These are phyloP conservation scores for Tauraco erythrolophus DNA, from an alignment of 2,113 vertebrate species.

Conservation along the genomic window DNA sequence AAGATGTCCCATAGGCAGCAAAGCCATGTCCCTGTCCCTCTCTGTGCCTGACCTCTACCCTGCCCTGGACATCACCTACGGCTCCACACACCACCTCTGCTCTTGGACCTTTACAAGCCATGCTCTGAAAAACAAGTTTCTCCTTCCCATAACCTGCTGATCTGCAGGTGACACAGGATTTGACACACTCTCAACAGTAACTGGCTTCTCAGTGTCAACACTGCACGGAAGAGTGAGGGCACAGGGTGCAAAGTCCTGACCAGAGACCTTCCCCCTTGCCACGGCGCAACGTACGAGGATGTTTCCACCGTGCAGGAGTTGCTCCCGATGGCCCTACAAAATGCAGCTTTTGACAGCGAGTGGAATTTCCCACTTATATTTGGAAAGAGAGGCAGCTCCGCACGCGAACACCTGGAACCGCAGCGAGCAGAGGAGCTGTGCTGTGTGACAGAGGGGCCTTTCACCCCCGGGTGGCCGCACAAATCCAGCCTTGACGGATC, in stretches of 20 bases:
- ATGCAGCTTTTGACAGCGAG: background rate
- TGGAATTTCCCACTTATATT: constrained; percentile 53
- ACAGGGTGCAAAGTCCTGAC: background rate
- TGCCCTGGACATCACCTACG: accelerated
- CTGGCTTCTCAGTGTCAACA: background rate
- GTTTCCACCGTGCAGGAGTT: background rate
- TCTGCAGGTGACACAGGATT: background rate
- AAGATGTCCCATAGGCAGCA: background rate
- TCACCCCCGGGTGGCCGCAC: constrained; percentile 10
- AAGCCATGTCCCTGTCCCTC: accelerated
- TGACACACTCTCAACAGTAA: background rate
- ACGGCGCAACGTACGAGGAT: accelerated
- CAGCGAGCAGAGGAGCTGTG: background rate
- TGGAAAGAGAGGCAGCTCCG: background rate
- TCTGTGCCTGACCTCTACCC: background rate
- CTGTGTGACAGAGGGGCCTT: constrained; percentile 31
- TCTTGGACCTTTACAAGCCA: background rate
- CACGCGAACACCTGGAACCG: background rate
- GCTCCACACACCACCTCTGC: accelerated
- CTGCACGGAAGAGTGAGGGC: accelerated
- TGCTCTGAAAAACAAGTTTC: background rate
- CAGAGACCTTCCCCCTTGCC: background rate
- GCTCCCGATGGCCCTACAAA: background rate
- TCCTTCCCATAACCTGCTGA: background rate
- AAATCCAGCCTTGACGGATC: background rate